Evolutionary conservation across 2,113 vertebrate genomes (phyloP), one percentile per base, ranked within the genome.

Genomic region (Mustela nigripes): DNA sequence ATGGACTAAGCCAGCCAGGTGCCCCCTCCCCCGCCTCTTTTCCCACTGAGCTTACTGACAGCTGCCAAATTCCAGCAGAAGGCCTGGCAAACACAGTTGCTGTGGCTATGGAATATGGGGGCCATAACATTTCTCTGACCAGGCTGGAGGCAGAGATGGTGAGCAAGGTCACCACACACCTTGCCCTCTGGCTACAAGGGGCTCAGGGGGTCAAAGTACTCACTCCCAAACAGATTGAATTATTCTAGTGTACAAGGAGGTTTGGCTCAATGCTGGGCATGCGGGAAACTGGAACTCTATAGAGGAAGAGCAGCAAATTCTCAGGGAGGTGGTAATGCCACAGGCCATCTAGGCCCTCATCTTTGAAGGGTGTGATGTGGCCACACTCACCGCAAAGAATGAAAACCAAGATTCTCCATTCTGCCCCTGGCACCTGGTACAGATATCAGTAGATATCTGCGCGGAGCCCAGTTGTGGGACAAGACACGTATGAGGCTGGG

Each of bases 21-120:
- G 22, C 36, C 36, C 36, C 11, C 11, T 11, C 36, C 21, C 10
- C 5, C 0, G 16, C 53, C 5, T 42, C 12, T 24, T 24, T 42
- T 2, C 71, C 14, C 14, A 8, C 8, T 16, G 5, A 78, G 58
- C 42, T 78, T 63, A 6, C 0, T 50, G 21, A 78, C 11, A 63
- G 58, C 58, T 42, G 56, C 53, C 39, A 24, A 58, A 12, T 76
- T 45, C 53, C 26, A 10, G 36, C 26, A 22, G 58, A 48, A 63
- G 42, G 39, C 31, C 71, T n/a, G 8, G 56, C 16, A 15, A 19
- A 22, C 53, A 19, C 7, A 11, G 56, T 24, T 5, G 24, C 28
- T 48, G 31, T 3, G 5, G 56, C 28, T 11, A 7, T 11, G 56
- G 73, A 8, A 62, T 15, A 1, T 0, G n/a, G 1, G 39, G 31